These are phyloP conservation scores for Meles meles DNA, from an alignment of 2,113 vertebrate genomes.

Conservation along the genomic window DNA sequence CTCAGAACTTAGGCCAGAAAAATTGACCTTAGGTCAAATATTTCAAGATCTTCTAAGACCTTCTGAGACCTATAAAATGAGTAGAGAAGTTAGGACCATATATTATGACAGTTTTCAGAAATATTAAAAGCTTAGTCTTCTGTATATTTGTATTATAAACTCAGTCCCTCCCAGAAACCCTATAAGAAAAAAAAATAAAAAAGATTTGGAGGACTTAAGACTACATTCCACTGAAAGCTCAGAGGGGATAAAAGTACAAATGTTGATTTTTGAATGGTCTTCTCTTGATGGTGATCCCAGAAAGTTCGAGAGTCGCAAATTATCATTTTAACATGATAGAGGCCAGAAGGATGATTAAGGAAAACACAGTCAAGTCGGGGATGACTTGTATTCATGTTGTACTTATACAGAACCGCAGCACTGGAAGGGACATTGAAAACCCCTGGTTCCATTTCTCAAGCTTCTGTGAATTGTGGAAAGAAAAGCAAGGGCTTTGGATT, in stretches of 20 bases:
- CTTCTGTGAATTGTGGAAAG: slow-evolving; percentile 19
- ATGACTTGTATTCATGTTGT: background rate
- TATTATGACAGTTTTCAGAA: background rate
- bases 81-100: background rate
- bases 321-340: background rate
- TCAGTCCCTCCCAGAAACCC: background rate
- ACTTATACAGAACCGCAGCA: background rate
- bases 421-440: background rate
- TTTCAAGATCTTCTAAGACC: background rate
- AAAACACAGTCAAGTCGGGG: background rate
- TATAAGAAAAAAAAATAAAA: background rate
- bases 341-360: background rate
- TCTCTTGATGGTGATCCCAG: background rate
- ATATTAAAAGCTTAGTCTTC: background rate
- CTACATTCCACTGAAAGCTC: background rate
- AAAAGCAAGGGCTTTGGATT: slow-evolving; percentile 10
- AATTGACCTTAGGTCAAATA: slow-evolving; percentile 28
- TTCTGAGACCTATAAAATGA: background rate
- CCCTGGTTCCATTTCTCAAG: background rate
- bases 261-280: background rate
- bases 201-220: background rate
- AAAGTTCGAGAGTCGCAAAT: background rate
- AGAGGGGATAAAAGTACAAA: background rate
- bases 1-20: slow-evolving; percentile 11
- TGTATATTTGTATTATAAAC: background rate